These are phyloP conservation scores for Drosophila conformis DNA, from an alignment of 2,888 invertebrate species.

Conservation along the genomic window DNA sequence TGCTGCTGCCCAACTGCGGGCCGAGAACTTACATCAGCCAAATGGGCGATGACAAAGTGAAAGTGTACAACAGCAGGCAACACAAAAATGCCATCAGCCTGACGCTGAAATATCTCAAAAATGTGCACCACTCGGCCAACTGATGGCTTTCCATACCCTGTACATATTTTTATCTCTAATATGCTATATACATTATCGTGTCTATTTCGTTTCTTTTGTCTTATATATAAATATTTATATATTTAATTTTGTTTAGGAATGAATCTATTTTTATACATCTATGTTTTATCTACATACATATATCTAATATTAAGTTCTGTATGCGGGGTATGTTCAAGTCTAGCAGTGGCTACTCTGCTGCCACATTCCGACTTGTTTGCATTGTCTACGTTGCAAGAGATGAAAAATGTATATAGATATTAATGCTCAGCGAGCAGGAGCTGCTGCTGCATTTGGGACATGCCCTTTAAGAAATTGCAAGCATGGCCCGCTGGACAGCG, in stretches of 20 bases:
- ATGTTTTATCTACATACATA: too few relatives aligned
- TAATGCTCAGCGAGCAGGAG: constrained; percentile 54
- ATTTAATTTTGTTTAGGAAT: not conserved
- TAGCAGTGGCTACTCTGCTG: not conserved
- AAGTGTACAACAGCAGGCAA: constrained; percentile 49
- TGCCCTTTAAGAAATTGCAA: constrained; percentile 64
- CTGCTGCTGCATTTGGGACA: constrained; percentile 65
- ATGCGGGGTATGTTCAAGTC: constrained; percentile 11
- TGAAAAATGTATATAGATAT: constrained; percentile 71
- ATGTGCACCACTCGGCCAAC: constrained; percentile 35
- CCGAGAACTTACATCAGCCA: constrained; percentile 42
- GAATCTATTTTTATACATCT: rapidly evolving
- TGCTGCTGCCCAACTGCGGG: constrained; percentile 45
- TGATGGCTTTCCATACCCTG: constrained; percentile 34
- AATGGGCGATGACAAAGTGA: constrained; percentile 68
- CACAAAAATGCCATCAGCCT: constrained; percentile 63
- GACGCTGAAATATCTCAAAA: constrained; percentile 62
- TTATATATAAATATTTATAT: not conserved
- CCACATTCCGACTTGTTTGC: constrained; percentile 45
- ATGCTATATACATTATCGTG: not conserved
- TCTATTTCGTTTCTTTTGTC: not conserved
- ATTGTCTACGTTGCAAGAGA: constrained; percentile 54
- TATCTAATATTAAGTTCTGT: too few relatives aligned
- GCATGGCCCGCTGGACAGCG: constrained; percentile 41
- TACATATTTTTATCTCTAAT: not conserved